Evolutionary conservation across 1,140 invertebrate species (phyloP), one percentile per base, ranked within the genome.

Genomic region (Trissolcus basalis): DNA sequence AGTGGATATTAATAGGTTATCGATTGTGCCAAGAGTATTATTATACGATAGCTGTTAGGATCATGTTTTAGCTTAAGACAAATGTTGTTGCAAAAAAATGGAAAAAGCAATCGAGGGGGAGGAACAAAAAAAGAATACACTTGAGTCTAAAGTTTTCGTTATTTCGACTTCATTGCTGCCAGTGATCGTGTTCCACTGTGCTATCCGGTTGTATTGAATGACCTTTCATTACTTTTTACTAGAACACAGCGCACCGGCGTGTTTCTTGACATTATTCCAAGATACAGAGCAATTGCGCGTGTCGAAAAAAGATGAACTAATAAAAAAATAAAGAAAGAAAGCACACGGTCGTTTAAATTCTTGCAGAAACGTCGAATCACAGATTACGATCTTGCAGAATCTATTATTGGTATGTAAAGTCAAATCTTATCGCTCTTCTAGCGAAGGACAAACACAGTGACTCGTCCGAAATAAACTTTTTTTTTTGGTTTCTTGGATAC

Each of bases 21-120:
- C 48, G 49, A 70, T 64, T 56, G 73, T 77, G 73, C 73, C 73
- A 77, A 77, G 61, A 77, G 73, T 77, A 77, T 77, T 71, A 77
- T 63, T 77, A 77, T 70, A 61, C 45, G 32, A 59, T 70, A 70
- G 50, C 11, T 70, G 41, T 61, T 77, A 77, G 67, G 44, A 70
- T 13, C 48, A 65, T 58, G 48, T 75, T 67, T 47, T 41, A 49
- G 45, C 39, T 43, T 54, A 61, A 64, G 33, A 35, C 47, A 65
- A 65, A 36, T 63, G 51, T 63, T 47, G n/a, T 45, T 33, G 45
- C 6, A 35, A 33, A 50, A 60, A 15, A 51, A 69, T 35, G 5
- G 35, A 50, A 33, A 5, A 9, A 4, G 9, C 36, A 9, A 3
- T 5, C 3, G 36, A 14, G 19, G 19, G 6, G 19, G 19, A 27